Evolutionary conservation across 2,797 vertebrate species (phyloP), one percentile per base, ranked within the genome.

Genomic region (Chiroxiphia lanceolata): DNA sequence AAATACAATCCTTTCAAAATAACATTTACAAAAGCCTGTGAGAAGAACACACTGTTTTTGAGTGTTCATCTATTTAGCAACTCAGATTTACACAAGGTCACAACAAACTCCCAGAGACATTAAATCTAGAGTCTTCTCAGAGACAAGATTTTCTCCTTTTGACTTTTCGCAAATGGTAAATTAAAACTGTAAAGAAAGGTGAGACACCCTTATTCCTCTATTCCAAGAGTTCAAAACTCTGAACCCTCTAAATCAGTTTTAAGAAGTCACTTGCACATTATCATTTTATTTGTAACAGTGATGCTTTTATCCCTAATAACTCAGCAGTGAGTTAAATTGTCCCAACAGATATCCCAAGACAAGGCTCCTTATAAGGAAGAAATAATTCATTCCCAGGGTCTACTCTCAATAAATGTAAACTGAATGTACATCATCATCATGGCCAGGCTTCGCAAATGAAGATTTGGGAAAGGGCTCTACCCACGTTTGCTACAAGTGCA

Each of bases 301-400:
- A 85, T 60, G 51, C 15, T 82, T 87, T 89, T 83, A 85, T 75
- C 22, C 64, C 42, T 40, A 60, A 18, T 59, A 91, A 89, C 38
- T 70, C 48, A 57, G 40, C 15, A 80, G 42, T 18, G 29, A 74
- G 38, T 61, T 53, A 77, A 89, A 78, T 18, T 59, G 45, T 60
- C 70, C 63, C 47, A 60, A 56, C 34, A 93, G 48, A 71, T 50
- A 90, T 36, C 27, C 22, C 60, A 76, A 91, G 33, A 92, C 74
- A 95, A 81, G 40, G 11, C 40, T 74, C 70, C 85, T 94, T 78
- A 83, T 67, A 94, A 95, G 95, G 93, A 96, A 95, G 80, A 56
- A 91, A 51, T 60, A 93, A 93, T 86, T 87, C 36, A 51, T 96
- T 77, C 64, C 89, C 82, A 95, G 31, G 61, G 48, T 53, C 83